Conservation (phyloP, 2,888 invertebrate genomes). For the Lordiphosa fenestrarum region DNA sequence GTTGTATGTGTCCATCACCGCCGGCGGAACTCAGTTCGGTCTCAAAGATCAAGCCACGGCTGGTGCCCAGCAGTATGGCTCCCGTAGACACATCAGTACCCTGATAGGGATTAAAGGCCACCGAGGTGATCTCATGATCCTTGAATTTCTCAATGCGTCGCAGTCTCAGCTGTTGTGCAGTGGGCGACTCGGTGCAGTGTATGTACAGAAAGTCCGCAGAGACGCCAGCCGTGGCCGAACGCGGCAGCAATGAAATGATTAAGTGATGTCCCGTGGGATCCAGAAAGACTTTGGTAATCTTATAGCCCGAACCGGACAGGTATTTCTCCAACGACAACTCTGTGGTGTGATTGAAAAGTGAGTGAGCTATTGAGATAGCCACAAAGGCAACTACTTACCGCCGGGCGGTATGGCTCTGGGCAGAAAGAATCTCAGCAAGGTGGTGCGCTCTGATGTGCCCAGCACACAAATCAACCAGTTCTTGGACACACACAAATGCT, state of each 20-base stretch:
- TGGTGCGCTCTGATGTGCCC: constrained; percentile 84
- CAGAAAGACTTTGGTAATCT: constrained; percentile 80
- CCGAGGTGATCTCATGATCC: constrained; percentile 91
- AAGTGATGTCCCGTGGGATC: constrained; percentile 94
- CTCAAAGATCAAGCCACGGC: constrained; percentile 94
- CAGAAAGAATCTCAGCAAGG: constrained; percentile 90
- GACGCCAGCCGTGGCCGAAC: constrained; percentile 74
- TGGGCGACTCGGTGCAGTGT: constrained; percentile 78
- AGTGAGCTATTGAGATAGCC: no score
- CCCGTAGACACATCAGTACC: constrained; percentile 87
- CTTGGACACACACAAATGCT: constrained; percentile 90
- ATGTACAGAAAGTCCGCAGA: constrained; percentile 90
- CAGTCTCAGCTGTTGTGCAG: constrained; percentile 86
- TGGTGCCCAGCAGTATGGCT: constrained; percentile 93
- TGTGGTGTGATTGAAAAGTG: constrained; percentile 24
- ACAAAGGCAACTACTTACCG: constrained; percentile 81
- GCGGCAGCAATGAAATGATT: constrained; percentile 86
- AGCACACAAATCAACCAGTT: constrained; percentile 92
- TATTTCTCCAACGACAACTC: constrained; percentile 78
- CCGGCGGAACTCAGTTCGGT: constrained; percentile 91
- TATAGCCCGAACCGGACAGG: constrained; percentile 75
- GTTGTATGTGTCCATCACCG: constrained; percentile 87
- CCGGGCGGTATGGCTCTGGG: constrained; percentile 88
- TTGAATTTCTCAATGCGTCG: constrained; percentile 82
- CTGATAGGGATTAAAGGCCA: constrained; percentile 92